A percentile compares a stretch with the other conserved stretches of the same genome.
phyloP scores from a whole-genome alignment of 35 echinoderm and acorn worm species.

The Heliocidaris erythrogramma region DNA sequence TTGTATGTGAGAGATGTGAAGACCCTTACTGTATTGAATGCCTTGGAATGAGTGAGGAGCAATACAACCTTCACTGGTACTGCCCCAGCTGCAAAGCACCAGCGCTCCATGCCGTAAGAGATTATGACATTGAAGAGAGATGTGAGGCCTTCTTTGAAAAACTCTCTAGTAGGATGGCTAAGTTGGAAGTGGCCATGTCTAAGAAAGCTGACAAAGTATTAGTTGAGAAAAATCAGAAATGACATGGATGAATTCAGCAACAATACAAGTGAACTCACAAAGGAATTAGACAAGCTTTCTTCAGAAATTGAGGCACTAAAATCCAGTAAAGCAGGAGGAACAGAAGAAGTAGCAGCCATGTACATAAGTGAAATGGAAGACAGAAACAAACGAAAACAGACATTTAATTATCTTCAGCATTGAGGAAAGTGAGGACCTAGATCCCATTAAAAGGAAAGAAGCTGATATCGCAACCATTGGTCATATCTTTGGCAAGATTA shows the following conservation, averaged over 20 bases:
- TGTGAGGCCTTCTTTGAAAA: too few species aligned
- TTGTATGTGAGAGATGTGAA: neutral
- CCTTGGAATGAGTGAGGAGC: neutral
- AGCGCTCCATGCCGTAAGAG: neutral
- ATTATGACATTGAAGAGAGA: conserved; percentile 18
- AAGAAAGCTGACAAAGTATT: neutral
- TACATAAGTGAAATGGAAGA: neutral
- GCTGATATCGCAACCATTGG: too few species aligned
- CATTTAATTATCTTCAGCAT: too few species aligned
- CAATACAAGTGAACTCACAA: neutral
- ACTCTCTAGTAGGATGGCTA: too few species aligned
- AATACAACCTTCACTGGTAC: neutral
- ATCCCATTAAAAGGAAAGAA: too few species aligned
- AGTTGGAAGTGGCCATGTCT: too few species aligned
- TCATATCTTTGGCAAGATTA: too few species aligned
- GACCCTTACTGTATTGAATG: neutral
- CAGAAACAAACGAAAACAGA: neutral
- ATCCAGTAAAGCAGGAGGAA: neutral
- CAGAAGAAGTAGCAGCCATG: neutral
- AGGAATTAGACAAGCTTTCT: neutral
- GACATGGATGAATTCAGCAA: neutral
- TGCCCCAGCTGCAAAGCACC: neutral
- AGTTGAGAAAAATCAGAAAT: neutral
- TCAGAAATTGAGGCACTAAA: too few species aligned
- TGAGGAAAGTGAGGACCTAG: too few species aligned